Conservation (phyloP, 2,113 vertebrate species). For the Alethe castanea region DNA sequence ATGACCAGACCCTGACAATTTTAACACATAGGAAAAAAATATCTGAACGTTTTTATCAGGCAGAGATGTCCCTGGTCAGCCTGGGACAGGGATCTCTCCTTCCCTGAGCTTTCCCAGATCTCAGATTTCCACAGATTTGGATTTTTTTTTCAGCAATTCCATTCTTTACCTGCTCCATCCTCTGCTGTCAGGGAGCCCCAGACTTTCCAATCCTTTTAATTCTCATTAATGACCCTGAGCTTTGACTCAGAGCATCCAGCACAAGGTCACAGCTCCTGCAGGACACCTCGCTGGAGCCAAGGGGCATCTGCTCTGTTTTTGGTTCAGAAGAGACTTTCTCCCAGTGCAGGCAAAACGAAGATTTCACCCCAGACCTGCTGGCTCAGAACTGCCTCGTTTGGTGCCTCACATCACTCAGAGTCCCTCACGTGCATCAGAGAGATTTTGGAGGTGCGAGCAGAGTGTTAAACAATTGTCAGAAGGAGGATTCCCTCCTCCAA, state of each 20-base stretch:
- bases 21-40: accelerated
- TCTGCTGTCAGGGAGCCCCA: background rate
- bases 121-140: background rate
- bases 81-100: background rate
- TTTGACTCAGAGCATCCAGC: background rate
- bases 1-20: accelerated
- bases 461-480: background rate
- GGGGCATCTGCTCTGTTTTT: accelerated
- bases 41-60: accelerated
- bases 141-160: background rate
- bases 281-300: background rate
- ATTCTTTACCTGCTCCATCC: background rate
- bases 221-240: background rate
- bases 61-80: accelerated
- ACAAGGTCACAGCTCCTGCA: background rate
- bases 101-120: background rate
- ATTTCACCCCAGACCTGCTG: background rate
- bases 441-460: background rate
- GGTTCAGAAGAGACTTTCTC: background rate
- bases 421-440: background rate
- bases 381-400: background rate
- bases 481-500: background rate
- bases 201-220: background rate
- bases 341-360: background rate
- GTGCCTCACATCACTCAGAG: background rate